phyloP scores from a whole-genome alignment of 1,140 invertebrate species.

The Idris sp. region DNA sequence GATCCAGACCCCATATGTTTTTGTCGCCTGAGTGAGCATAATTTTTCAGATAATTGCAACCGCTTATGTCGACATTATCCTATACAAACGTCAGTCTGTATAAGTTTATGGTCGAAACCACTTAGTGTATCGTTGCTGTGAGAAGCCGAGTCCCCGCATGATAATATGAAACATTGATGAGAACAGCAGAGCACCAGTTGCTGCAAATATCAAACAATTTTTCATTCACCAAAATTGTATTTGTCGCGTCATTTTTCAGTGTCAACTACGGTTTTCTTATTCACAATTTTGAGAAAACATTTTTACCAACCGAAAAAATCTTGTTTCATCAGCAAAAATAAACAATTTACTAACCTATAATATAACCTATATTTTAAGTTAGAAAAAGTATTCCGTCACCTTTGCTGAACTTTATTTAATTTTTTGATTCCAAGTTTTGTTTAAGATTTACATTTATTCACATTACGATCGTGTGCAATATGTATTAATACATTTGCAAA shows the following conservation, averaged over 20 bases:
- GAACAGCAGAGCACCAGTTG: conserved; percentile 51
- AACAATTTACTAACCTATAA: too few species aligned
- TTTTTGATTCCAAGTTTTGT: too few species aligned
- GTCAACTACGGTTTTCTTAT: too few species aligned
- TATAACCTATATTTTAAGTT: too few species aligned
- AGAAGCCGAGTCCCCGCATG: conserved; percentile 59
- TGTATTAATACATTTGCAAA: too few species aligned
- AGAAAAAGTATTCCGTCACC: too few species aligned
- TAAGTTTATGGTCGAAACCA: conserved; percentile 77
- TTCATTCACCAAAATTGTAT: conserved; percentile 15
- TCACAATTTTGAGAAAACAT: too few species aligned
- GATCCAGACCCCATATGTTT: conserved; percentile 49
- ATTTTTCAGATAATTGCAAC: conserved; percentile 59
- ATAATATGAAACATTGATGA: conserved; percentile 76
- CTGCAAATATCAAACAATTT: conserved; percentile 36
- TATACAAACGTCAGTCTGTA: conserved; percentile 57
- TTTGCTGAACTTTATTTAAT: too few species aligned
- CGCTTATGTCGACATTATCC: conserved; percentile 60
- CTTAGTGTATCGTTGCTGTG: conserved; percentile 72
- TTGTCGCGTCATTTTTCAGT: conserved; percentile 15
- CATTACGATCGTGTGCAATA: too few species aligned
- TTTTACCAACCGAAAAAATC: too few species aligned
- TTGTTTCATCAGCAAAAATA: too few species aligned
- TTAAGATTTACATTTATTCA: too few species aligned
- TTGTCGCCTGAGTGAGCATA: conserved; percentile 36